Evolutionary conservation across 1,140 invertebrate species (phyloP).

Genomic region (Amphibalanus amphitrite): DNA sequence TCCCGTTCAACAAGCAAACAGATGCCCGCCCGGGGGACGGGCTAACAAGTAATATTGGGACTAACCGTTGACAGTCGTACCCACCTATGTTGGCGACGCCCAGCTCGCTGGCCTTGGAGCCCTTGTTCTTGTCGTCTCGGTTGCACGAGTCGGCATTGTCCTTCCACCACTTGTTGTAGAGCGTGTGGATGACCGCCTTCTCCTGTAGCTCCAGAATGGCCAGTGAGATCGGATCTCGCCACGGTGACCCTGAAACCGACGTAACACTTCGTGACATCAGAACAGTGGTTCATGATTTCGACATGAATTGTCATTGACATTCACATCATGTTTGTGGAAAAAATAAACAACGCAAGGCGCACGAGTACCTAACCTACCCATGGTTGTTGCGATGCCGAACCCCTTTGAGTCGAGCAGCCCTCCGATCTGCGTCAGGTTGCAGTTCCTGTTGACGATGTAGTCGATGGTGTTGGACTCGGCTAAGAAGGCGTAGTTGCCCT

Average conservation of each 20-base stretch:
- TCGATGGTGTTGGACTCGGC: conserved; percentile 91
- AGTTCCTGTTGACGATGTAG: conserved; percentile 70
- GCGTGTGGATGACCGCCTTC: conserved; percentile 47
- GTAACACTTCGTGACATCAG: too few species aligned
- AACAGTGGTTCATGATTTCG: too few species aligned
- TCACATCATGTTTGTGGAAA: too few species aligned
- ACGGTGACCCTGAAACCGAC: conserved; percentile 52
- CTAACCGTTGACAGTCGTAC: background rate
- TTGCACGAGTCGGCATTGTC: conserved; percentile 43
- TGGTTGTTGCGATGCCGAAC: conserved; percentile 74
- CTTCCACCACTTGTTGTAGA: conserved; percentile 60
- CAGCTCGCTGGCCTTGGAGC: conserved; percentile 54
- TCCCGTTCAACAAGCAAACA: too few species aligned
- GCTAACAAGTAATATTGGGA: too few species aligned
- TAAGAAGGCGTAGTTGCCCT: conserved; percentile 73
- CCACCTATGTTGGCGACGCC: conserved; percentile 72
- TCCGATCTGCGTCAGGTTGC: conserved; percentile 85
- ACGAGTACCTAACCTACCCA: conserved; percentile 37
- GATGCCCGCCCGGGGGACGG: too few species aligned
- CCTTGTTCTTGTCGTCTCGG: conserved; percentile 44
- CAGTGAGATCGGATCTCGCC: conserved; percentile 53
- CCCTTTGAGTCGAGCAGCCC: conserved; percentile 77
- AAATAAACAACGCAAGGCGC: too few species aligned
- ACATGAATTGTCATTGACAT: too few species aligned
- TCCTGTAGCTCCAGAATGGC: conserved; percentile 60